Evolutionary conservation across 2,888 invertebrate genomes (phyloP), one percentile per base, ranked within the genome.

Genomic region (Dolichomitus sp.): DNA sequence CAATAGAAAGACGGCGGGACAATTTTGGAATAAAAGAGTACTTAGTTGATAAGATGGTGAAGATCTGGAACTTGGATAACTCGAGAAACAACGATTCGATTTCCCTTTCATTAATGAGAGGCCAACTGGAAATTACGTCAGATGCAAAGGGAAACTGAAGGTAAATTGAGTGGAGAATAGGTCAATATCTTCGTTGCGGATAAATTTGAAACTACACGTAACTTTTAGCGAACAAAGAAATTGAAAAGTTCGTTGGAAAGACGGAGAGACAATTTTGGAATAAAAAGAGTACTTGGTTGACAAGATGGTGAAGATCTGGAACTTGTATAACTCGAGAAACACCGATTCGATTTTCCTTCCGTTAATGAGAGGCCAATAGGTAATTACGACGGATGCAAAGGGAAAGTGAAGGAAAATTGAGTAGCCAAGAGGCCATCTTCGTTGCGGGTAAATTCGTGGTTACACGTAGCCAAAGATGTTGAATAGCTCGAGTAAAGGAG

Each of bases 391-490:
- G 70, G n/a, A 50, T 42, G 50, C 50, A 12, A 23, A 52, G 23
- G 40, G 42, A 37, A 45, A 37, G 19, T 37, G 33, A 40, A 30
- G 59, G 40, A 69, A 52, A 65, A 65, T 40, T 23, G n/a, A 54
- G 37, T 33, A 23, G 40, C 12, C 23, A 57, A 30, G 27, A 73
- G 37, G 37, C 9, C 17, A 48, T 19, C 14, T 45, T 57, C 37
- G 48, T 59, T 40, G 61, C 57, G n/a, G 50, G 42, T 52, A 30
- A 69, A 63, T 69, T 50, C 27, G 37, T 2, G 40, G n/a, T 33
- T 73, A 30, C 23, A 30, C 37, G 73, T 68, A 78, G 74, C 66
- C 48, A 57, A 66, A 70, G 57, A 61, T 14, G 57, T 57, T 75
- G 66, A 75, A 75, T 75, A 66, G 57, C 66, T 66, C 17, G 42